Conservation (phyloP, 1,140 invertebrate species). For the Pachypsylla venusta region DNA sequence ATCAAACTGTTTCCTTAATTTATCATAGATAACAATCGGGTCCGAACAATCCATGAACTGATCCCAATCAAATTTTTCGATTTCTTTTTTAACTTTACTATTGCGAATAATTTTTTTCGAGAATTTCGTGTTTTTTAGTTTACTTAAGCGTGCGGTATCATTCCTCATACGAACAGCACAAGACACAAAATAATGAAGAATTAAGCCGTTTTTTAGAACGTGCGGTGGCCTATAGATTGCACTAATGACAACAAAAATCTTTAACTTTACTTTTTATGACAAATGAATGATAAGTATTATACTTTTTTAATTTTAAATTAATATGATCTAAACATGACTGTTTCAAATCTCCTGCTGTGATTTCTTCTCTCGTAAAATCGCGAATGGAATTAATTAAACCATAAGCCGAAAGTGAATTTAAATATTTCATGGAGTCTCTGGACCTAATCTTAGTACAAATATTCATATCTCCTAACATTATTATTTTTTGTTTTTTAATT, state of each 20-base stretch:
- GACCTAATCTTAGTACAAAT: not conserved
- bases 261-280: not conserved
- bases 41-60: not conserved
- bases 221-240: not conserved
- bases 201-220: no score
- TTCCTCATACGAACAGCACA: not conserved
- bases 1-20: not conserved
- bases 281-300: not conserved
- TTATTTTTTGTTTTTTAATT: not conserved
- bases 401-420: not conserved
- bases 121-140: not conserved
- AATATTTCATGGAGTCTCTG: no score
- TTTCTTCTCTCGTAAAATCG: not conserved
- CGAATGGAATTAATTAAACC: not conserved
- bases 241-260: not conserved
- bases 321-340: not conserved
- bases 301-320: not conserved
- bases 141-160: not conserved
- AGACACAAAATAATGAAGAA: not conserved
- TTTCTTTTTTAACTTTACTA: not conserved
- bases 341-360: not conserved
- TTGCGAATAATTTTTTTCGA: not conserved
- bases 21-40: not conserved
- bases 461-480: conserved; percentile 2
- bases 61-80: not conserved